Percentiles rank a stretch among this genome's conserved stretches.
phyloP scores from a whole-genome alignment of 2,888 invertebrate genomes.

The Rhingia campestris region DNA sequence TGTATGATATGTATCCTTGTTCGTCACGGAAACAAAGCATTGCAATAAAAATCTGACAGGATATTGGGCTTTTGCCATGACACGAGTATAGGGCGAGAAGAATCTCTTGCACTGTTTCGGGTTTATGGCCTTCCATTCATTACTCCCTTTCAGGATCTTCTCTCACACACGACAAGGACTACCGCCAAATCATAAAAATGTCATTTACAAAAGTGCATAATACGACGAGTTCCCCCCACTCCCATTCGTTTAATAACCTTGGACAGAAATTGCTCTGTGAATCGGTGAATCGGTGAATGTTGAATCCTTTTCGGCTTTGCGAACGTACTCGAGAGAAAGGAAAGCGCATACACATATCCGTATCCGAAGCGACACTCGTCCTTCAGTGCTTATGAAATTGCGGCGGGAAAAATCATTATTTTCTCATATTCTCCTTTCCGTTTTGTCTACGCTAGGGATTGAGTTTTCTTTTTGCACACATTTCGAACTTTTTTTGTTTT shows the following conservation, averaged over 20 bases:
- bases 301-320: conserved; percentile 5
- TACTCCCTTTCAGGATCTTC: conserved; percentile 45
- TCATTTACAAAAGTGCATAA: conserved; percentile 62
- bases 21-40: conserved; percentile 31
- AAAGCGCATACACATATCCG: conserved; percentile 1
- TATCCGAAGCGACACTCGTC: conserved; percentile 34
- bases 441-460: conserved; percentile 42
- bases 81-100: neutral
- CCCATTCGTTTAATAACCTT: conserved; percentile 18
- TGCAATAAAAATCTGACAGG: conserved; percentile 60
- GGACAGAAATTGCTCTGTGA: conserved; percentile 37
- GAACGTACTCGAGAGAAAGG: neutral
- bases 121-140: conserved; percentile 59
- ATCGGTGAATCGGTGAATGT: conserved; percentile 29
- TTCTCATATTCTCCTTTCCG: conserved; percentile 33
- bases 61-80: conserved; percentile 41
- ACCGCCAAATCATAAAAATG: conserved; percentile 54
- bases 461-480: conserved; percentile 10
- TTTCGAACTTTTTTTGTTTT: no score
- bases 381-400: conserved; percentile 56
- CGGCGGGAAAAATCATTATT: conserved; percentile 56
- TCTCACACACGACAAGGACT: conserved; percentile 25
- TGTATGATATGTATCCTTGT: conserved; percentile 37
- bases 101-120: conserved; percentile 25
- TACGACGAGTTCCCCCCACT: conserved; percentile 41